A percentile compares a stretch with the other conserved stretches of the same genome.
Evolutionary conservation across 2,113 vertebrate genomes (phyloP).

Genomic region (Suricata suricatta): DNA sequence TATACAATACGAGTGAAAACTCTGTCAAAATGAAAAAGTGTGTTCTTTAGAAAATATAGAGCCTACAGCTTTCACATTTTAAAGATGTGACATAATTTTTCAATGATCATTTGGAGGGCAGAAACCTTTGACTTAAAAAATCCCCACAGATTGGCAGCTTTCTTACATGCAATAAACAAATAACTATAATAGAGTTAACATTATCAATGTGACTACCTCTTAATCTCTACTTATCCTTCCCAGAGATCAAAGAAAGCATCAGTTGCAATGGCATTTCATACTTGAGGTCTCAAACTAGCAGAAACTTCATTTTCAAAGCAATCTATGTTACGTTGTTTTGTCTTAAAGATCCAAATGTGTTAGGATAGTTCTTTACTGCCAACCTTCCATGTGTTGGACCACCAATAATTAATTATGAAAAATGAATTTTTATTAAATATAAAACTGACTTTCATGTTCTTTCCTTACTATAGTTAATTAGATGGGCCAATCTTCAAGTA

Average conservation of each 20-base stretch:
- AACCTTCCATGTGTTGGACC: not conserved
- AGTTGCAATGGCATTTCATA: not conserved
- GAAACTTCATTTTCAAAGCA: slow-evolving; percentile 47
- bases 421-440: not conserved
- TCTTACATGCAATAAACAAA: not conserved
- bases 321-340: not conserved
- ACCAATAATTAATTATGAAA: slow-evolving; percentile 19
- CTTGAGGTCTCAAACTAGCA: not conserved
- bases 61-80: slow-evolving; percentile 8
- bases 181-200: not conserved
- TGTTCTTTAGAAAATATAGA: slow-evolving; percentile 48
- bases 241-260: slow-evolving; percentile 5
- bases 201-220: not conserved
- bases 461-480: slow-evolving; percentile 31
- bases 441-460: slow-evolving; percentile 16
- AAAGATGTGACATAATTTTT: slow-evolving; percentile 37
- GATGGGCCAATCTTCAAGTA: slow-evolving; percentile 46
- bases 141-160: not conserved
- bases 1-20: slow-evolving; percentile 42
- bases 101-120: not conserved
- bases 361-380: not conserved
- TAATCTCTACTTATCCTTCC: not conserved
- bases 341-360: not conserved
- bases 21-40: slow-evolving; percentile 49
- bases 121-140: not conserved